Conservation (phyloP, 2,797 vertebrate species). For the Rhinichthys osculus region DNA sequence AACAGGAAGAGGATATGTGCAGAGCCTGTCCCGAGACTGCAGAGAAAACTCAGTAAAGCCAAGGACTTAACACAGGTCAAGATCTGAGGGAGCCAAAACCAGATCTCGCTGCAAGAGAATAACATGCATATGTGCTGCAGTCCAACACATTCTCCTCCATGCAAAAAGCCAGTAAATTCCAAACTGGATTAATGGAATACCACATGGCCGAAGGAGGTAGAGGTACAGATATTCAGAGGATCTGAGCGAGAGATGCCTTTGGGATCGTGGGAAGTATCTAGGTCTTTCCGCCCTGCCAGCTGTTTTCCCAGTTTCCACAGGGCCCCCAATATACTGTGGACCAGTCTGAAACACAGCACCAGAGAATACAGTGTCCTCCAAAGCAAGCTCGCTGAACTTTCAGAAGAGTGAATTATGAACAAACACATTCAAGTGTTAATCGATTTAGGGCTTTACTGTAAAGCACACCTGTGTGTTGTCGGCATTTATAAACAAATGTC, state of each 20-base stretch:
- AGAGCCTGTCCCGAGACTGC: conserved; percentile 22
- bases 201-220: neutral
- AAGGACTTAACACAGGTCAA: conserved; percentile 53
- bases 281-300: conserved; percentile 49
- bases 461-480: neutral
- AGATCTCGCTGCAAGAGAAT: conserved; percentile 10
- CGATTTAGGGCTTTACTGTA: neutral
- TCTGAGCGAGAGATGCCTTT: conserved; percentile 27
- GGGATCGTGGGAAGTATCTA: conserved; percentile 54
- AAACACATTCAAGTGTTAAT: neutral
- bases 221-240: conserved; percentile 19
- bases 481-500: neutral
- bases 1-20: conserved; percentile 50
- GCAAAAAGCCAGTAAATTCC: conserved; percentile 16
- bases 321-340: conserved; percentile 25
- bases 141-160: conserved; percentile 6
- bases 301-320: conserved; percentile 38
- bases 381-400: conserved; percentile 14
- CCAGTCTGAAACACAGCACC: conserved; percentile 25
- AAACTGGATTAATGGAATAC: conserved; percentile 12
- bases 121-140: conserved; percentile 9
- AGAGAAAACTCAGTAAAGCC: conserved; percentile 54
- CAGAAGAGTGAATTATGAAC: conserved; percentile 6
- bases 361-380: conserved; percentile 12
- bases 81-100: conserved; percentile 41